These are phyloP conservation scores for Apistogramma diplotaenia DNA, from an alignment of 2,113 vertebrate genomes.

Conservation along the genomic window DNA sequence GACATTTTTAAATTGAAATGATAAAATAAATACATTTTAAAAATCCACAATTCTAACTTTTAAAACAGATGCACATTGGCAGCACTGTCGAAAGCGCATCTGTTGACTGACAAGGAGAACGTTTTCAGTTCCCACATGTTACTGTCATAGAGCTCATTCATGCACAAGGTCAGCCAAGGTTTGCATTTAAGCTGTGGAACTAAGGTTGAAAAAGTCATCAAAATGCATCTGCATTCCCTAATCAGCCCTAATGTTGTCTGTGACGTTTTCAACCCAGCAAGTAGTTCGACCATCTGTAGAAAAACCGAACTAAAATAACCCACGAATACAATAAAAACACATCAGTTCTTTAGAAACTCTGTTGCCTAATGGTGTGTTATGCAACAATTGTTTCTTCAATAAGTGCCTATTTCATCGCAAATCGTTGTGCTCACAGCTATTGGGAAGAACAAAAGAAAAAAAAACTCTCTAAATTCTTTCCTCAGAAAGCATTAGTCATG, in stretches of 20 bases:
- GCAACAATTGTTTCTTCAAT: constrained; percentile 37
- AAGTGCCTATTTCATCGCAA: background rate
- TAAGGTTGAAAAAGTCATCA: background rate
- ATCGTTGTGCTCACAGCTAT: background rate
- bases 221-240: background rate
- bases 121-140: constrained; percentile 3
- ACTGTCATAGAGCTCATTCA: background rate
- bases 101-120: background rate
- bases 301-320: background rate
- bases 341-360: background rate
- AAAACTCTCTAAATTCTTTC: constrained; percentile 10
- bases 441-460: constrained; percentile 11
- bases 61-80: constrained; percentile 16
- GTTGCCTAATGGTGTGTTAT: constrained; percentile 5
- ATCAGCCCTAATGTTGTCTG: background rate
- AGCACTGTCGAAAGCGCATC: background rate
- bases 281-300: background rate
- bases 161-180: constrained; percentile 3
- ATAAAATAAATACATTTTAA: background rate
- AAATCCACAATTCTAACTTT: background rate
- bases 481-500: constrained; percentile 35
- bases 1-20: background rate
- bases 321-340: constrained; percentile 4
- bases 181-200: background rate
- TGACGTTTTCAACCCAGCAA: background rate